Conservation (phyloP, 2,113 vertebrate species). For the Nanger granti region DNA sequence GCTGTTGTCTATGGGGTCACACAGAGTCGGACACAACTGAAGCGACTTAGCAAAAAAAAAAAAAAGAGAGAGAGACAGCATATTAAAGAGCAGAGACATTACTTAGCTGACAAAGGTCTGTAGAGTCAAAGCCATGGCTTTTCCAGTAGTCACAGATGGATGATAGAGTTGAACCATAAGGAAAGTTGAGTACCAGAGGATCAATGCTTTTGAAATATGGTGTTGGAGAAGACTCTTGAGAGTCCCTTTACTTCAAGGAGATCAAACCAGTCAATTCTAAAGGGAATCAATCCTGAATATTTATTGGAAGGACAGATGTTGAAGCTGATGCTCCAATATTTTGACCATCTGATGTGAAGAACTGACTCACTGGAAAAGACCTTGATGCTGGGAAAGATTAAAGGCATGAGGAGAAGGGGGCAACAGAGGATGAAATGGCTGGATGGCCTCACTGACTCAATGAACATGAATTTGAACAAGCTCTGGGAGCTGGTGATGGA, state of each 20-base stretch:
- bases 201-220: neutral
- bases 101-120: neutral
- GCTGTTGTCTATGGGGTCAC: accelerated
- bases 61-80: neutral
- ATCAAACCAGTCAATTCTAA: neutral
- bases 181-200: neutral
- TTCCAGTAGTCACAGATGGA: neutral
- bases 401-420: neutral
- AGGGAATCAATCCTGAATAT: neutral
- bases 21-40: no score
- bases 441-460: neutral
- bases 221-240: neutral
- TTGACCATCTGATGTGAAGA: accelerated
- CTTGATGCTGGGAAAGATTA: neutral
- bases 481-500: neutral
- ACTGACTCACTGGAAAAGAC: neutral
- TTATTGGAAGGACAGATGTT: neutral
- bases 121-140: neutral
- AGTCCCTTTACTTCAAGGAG: neutral
- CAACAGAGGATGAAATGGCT: neutral
- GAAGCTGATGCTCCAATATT: neutral
- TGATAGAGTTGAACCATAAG: neutral
- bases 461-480: neutral
- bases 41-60: no score
- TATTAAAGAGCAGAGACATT: neutral